These are phyloP conservation scores for Xestobium rufovillosum DNA, from an alignment of 2,888 invertebrate genomes.

Conservation along the genomic window DNA sequence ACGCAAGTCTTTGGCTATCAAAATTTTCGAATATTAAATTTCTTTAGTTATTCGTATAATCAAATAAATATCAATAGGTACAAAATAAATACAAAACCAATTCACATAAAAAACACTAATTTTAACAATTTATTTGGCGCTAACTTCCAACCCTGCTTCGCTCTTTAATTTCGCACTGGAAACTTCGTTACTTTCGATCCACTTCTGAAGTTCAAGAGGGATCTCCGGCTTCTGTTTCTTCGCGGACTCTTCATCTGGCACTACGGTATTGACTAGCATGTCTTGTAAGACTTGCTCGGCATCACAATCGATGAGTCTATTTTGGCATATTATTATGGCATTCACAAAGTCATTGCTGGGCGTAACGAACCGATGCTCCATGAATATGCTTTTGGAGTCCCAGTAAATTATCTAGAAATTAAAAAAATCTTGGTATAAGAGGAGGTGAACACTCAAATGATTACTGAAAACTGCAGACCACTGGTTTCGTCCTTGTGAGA, in stretches of 20 bases:
- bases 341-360: slow-evolving; percentile 63
- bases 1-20: too few species aligned
- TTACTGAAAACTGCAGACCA: too few species aligned
- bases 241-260: slow-evolving; percentile 32
- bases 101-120: too few species aligned
- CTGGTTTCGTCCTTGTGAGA: too few species aligned
- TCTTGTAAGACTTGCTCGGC: slow-evolving; percentile 47
- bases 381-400: slow-evolving; percentile 75
- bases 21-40: too few species aligned
- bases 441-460: too few species aligned
- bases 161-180: slow-evolving; percentile 59
- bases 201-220: slow-evolving; percentile 58
- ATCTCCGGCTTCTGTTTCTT: slow-evolving; percentile 51
- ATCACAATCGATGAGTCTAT: slow-evolving; percentile 53
- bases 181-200: slow-evolving; percentile 64
- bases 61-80: too few species aligned
- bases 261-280: slow-evolving; percentile 29
- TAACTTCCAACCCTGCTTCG: too few species aligned
- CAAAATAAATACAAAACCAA: too few species aligned
- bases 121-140: too few species aligned
- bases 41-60: too few species aligned
- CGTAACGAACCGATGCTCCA: slow-evolving; percentile 76
- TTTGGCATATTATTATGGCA: slow-evolving; percentile 52
- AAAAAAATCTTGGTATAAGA: slow-evolving; percentile 6
- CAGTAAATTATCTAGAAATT: slow-evolving; percentile 68